Evolutionary conservation across 2,113 vertebrate genomes (phyloP).

Genomic region (Apaloderma vittatum): DNA sequence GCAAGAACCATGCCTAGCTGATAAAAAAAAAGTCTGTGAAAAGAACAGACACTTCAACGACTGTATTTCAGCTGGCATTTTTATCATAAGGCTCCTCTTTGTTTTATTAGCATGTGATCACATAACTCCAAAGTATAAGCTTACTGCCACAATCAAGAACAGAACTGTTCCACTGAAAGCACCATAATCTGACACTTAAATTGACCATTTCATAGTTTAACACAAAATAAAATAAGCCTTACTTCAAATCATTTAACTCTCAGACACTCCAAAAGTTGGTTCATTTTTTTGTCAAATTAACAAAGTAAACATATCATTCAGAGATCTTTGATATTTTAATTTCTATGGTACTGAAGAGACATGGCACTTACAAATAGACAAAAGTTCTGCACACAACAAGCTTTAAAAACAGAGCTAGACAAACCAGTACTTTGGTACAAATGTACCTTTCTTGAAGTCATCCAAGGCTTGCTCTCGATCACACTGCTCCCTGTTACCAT

Average conservation of each 20-base stretch:
- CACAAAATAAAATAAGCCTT: background rate
- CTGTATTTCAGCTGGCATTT: background rate
- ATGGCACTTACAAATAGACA: background rate
- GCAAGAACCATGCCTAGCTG: background rate
- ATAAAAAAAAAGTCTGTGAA: background rate
- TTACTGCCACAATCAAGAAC: background rate
- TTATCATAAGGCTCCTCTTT: background rate
- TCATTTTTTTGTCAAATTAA: background rate
- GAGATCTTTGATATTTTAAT: background rate
- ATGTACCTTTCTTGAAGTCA: slow-evolving; percentile 90
- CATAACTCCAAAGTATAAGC: background rate
- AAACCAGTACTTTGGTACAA: background rate
- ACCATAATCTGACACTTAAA: background rate
- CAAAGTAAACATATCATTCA: background rate
- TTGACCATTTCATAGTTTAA: background rate
- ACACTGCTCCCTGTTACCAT: slow-evolving; percentile 91
- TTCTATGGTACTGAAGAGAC: background rate
- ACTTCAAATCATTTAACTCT: background rate
- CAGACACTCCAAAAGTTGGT: background rate
- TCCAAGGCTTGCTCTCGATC: slow-evolving; percentile 93
- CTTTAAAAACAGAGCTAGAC: background rate
- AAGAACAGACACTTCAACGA: background rate
- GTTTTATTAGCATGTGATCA: background rate
- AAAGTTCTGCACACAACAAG: background rate
- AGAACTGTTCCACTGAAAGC: background rate